These are phyloP conservation scores for Julus scanicus DNA, from an alignment of 2,888 invertebrate genomes.

Conservation along the genomic window DNA sequence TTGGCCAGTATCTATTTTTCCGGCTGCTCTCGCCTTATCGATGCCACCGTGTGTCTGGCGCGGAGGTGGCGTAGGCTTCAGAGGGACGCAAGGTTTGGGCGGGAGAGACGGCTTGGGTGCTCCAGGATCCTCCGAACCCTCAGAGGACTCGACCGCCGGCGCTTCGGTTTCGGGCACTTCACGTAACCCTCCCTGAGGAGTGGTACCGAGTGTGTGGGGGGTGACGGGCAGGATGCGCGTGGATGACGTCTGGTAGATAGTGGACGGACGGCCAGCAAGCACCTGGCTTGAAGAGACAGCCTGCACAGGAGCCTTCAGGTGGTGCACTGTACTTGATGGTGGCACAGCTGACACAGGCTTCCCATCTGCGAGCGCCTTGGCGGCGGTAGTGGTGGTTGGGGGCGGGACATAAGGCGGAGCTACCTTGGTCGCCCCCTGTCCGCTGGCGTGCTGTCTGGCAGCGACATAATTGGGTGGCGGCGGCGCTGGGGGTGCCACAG, in stretches of 20 bases:
- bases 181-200: conserved; percentile 59
- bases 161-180: conserved; percentile 56
- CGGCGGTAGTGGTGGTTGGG: conserved; percentile 46
- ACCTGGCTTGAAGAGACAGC: background rate
- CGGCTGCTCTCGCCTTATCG: conserved; percentile 40
- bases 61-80: conserved; percentile 70
- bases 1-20: background rate
- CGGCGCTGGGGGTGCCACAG: conserved; percentile 8
- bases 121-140: background rate
- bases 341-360: conserved; percentile 45
- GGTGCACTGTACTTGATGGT: conserved; percentile 25
- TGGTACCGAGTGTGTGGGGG: conserved; percentile 74
- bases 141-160: background rate
- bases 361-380: background rate
- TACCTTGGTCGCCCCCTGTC: conserved; percentile 41
- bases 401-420: conserved; percentile 54
- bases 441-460: conserved; percentile 7
- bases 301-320: conserved; percentile 48
- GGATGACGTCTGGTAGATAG: conserved; percentile 63
- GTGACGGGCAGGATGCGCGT: conserved; percentile 70
- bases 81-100: conserved; percentile 64
- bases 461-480: conserved; percentile 60
- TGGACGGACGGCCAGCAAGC: conserved; percentile 62
- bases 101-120: conserved; percentile 81
- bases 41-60: conserved; percentile 64